Evolutionary conservation across 2,797 vertebrate species (phyloP), one percentile per base, ranked within the genome.

Genomic region (Sphenodon punctatus): DNA sequence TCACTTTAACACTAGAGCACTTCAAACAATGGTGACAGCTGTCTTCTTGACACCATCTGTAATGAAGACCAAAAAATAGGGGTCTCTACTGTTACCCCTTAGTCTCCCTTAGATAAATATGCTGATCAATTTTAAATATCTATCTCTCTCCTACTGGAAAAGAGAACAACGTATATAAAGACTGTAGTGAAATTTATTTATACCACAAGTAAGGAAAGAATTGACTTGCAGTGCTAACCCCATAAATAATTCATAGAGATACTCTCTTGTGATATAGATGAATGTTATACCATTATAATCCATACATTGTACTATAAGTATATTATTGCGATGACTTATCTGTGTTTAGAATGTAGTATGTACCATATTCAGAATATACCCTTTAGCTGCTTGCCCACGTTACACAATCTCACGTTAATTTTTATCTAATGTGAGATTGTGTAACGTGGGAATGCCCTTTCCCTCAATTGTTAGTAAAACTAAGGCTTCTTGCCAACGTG

Each of bases 181-280:
- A 82, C 83, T 74, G 60, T 63, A 84, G 60, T 92, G 83, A 93
- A 90, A 90, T 85, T 81, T 92, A 90, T 85, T 81, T 92, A 92
- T 85, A 88, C 85, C 48, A 68, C 87, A 80, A 85, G 83, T 88
- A 75, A 91, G 90, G 82, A 86, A 61, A 82, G 79, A 78, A 94
- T 91, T 92, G 92, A 92, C 93, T 91, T 63, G 68, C 89, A 92
- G 90, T 92, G 73, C 78, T 79, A 70, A 84, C 59, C 34, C 80
- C 78, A 83, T 93, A 90, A 91, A 90, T 92, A 89, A 93, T 93
- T 93, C 89, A 89, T 82, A 65, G 85, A 84, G 74, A 71, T 82
- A 77, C 77, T 86, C 89, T 89, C 74, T 88, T 71, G 75, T 84
- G 88, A 92, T 32, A 48, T 89, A 92, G 89, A 93, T 90, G 88